These are phyloP conservation scores for Geopemphigus sp. DNA, from an alignment of 1,140 invertebrate species.

Conservation along the genomic window DNA sequence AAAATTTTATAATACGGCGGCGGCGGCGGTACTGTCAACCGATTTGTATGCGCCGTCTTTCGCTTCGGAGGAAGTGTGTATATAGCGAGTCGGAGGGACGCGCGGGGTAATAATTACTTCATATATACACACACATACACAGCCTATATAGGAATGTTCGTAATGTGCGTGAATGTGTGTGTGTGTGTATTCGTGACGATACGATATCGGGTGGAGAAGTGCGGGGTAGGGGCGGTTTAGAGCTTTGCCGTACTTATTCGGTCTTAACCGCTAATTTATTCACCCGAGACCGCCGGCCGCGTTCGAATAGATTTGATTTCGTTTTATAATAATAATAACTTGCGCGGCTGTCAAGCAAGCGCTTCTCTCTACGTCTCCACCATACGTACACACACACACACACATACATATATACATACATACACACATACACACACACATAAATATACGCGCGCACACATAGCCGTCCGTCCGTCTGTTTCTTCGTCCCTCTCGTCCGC, in stretches of 20 bases:
- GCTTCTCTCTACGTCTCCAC: background rate
- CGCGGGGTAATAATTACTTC: constrained; percentile 46
- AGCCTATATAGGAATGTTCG: background rate
- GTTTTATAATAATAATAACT: constrained; percentile 50
- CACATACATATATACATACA: too few species aligned
- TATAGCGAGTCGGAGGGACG: background rate
- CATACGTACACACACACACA: background rate
- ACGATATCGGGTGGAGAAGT: background rate
- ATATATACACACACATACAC: background rate
- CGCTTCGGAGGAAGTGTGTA: constrained; percentile 19
- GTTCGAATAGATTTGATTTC: constrained; percentile 50
- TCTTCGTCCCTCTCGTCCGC: background rate
- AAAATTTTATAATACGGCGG: constrained; percentile 45
- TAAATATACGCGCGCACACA: background rate
- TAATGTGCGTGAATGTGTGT: background rate
- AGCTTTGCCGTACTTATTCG: constrained; percentile 47
- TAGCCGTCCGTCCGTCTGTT: background rate
- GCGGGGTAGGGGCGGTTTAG: background rate
- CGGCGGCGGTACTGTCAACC: constrained; percentile 17
- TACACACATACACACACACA: too few species aligned
- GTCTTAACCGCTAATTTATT: constrained; percentile 50
- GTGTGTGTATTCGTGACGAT: constrained; percentile 5
- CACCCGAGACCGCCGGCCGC: constrained; percentile 47
- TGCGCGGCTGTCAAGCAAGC: constrained; percentile 45
- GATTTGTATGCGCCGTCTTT: constrained; percentile 48